phyloP scores from a whole-genome alignment of 2,113 vertebrate species.

The Carollia perspicillata region DNA sequence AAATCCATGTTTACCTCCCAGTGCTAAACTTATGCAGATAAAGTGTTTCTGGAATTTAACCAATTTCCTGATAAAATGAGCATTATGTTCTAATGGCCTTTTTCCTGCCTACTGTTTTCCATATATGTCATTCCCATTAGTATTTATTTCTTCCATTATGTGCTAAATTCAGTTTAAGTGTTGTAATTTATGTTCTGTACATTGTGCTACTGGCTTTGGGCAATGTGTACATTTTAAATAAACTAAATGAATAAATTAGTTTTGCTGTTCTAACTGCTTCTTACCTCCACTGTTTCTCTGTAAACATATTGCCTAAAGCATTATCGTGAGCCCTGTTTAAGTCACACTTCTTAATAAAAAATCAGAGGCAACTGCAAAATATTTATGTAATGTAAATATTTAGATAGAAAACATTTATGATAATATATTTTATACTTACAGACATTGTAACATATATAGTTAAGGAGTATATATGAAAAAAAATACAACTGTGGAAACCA shows the following conservation, averaged over 20 bases:
- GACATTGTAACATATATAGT: background rate
- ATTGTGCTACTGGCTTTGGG: slow-evolving; percentile 1
- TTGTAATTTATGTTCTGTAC: background rate
- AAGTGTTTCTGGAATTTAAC: background rate
- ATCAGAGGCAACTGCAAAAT: background rate
- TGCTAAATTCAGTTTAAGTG: background rate
- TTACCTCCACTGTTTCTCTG: slow-evolving; percentile 27
- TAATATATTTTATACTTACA: background rate
- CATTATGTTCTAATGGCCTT: background rate
- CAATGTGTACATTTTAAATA: slow-evolving; percentile 41
- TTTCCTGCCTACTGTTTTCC: background rate
- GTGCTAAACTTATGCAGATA: background rate
- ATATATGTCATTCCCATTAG: background rate
- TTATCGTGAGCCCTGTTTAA: background rate
- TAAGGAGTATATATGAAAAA: background rate
- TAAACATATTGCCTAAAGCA: background rate
- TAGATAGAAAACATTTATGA: background rate
- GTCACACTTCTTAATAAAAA: background rate
- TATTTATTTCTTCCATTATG: background rate
- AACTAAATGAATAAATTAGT: slow-evolving; percentile 45
- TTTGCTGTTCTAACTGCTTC: background rate
- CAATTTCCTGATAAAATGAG: background rate
- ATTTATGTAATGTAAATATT: slow-evolving; percentile 40
- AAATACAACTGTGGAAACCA: background rate
- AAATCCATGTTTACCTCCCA: background rate